A percentile compares a stretch with the other conserved stretches of the same genome.
phyloP scores from a whole-genome alignment of 2,113 vertebrate species.

The Neotoma lepida region DNA sequence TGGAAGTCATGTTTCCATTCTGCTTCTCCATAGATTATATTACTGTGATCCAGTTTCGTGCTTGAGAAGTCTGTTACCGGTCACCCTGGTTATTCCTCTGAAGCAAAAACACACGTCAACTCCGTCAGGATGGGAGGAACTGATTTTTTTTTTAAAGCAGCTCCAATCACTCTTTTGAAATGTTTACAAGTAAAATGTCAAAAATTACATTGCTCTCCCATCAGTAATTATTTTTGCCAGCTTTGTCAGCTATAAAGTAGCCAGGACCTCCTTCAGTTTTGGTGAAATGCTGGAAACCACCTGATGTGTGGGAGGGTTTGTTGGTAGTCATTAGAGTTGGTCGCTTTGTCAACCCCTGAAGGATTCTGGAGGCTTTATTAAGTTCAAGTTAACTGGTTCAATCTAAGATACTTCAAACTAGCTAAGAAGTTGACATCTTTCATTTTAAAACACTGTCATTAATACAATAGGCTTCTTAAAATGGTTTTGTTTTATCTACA shows the following conservation, averaged over 20 bases:
- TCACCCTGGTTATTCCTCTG: not conserved
- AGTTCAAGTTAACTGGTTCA: not conserved
- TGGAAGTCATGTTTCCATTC: not conserved
- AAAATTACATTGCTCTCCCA: not conserved
- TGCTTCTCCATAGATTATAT: not conserved
- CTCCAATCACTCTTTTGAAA: not conserved
- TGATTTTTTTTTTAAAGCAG: not conserved
- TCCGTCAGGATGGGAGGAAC: not conserved
- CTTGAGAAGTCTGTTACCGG: not conserved
- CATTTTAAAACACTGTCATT: not conserved
- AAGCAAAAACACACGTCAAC: not conserved
- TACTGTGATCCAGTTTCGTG: not conserved
- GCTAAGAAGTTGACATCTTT: not conserved
- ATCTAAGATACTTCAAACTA: constrained; percentile 1
- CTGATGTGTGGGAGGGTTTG: not conserved
- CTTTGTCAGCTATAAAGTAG: not conserved
- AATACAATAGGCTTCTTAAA: not conserved
- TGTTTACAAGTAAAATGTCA: constrained; percentile 26
- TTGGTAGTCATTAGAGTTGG: not conserved
- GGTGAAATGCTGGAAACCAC: not conserved
- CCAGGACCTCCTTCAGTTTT: not conserved
- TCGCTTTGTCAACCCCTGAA: not conserved
- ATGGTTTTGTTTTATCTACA: not conserved
- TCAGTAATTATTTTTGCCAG: constrained; percentile 2
- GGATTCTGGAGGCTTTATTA: not conserved